A percentile compares a stretch with the other conserved stretches of the same genome.
Conservation (phyloP, 23 tunicate genomes). For the Styela plicata region DNA sequence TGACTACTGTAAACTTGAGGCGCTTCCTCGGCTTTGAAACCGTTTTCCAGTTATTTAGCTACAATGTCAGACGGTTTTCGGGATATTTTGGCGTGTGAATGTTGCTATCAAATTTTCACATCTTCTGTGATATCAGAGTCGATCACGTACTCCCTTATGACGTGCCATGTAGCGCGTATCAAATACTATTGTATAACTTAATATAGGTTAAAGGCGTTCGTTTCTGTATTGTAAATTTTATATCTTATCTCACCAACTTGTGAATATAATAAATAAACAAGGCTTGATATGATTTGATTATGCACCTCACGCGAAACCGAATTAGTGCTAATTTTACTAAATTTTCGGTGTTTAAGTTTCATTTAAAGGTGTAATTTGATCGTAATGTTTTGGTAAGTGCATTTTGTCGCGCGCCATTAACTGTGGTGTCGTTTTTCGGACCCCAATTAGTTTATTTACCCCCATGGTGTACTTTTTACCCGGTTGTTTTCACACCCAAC, state of each 20-base stretch:
- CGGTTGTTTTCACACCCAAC: not conserved
- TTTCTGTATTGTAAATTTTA: too few species aligned
- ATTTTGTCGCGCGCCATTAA: not conserved
- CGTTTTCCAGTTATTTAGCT: not conserved
- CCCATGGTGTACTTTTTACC: not conserved
- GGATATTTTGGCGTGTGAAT: not conserved
- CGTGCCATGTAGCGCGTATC: too few species aligned
- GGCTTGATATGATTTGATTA: too few species aligned
- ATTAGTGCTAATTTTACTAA: not conserved
- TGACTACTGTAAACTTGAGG: not conserved
- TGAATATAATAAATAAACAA: not conserved
- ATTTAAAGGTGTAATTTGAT: not conserved
- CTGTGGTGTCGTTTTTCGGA: not conserved
- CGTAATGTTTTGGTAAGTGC: not conserved
- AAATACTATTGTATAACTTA: too few species aligned
- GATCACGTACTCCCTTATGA: not conserved
- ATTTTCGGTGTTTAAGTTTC: not conserved
- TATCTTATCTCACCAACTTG: too few species aligned
- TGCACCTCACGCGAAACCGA: not conserved
- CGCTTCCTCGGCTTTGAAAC: not conserved
- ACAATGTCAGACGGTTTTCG: not conserved
- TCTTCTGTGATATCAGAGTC: not conserved
- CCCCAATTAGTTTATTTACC: not conserved
- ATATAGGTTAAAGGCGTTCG: too few species aligned
- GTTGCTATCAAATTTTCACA: not conserved